Evolutionary conservation across 2,113 vertebrate species (phyloP), one percentile per base, ranked within the genome.

Genomic region (Mus spicilegus): DNA sequence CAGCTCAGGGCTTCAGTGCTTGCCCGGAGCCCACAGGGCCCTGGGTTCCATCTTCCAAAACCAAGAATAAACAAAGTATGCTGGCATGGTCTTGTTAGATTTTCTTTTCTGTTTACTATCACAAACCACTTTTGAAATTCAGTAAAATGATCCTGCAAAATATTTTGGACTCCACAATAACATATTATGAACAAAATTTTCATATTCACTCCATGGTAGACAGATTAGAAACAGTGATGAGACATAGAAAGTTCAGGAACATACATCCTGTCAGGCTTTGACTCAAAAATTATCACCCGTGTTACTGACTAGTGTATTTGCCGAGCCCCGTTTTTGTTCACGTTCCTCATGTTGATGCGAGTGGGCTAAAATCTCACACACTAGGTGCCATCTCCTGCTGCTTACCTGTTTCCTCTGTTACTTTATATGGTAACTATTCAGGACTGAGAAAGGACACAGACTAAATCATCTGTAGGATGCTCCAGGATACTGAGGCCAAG

Each of bases 221-320:
- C 30, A 36, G 73, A n/a, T 7, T 10, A 51, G 39, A 24, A 39
- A 39, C 6, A 24, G 39, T 0, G 24, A 2, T 6, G 2, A 8
- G 42, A 5, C 10, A 14, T 16, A 1, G 0, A 7, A 14, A 14
- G 5, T 0, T 5, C 10, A 49, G 73, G 1, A n/a, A 2, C 0
- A 0, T 6, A 36, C 5, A 5, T 42, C 14, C 73, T n/a, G 3
- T 4, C 0, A 58, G 24, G 12, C 42, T n/a, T 26, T 14, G 46
- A 13, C 39, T 26, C 24, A 1, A 46, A 82, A 28, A 42, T 65
- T 17, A 67, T 12, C 39, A 33, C 4, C 39, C 8, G 10, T 6
- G 28, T 86, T 65, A 85, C 58, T 19, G 13, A 42, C 39, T 20
- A 39, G 24, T 0, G 9, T 10, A 46, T 46, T 30, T 56, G 2